Evolutionary conservation across 2,113 vertebrate genomes (phyloP), one percentile per base, ranked within the genome.

Genomic region (Dasyurus viverrinus): DNA sequence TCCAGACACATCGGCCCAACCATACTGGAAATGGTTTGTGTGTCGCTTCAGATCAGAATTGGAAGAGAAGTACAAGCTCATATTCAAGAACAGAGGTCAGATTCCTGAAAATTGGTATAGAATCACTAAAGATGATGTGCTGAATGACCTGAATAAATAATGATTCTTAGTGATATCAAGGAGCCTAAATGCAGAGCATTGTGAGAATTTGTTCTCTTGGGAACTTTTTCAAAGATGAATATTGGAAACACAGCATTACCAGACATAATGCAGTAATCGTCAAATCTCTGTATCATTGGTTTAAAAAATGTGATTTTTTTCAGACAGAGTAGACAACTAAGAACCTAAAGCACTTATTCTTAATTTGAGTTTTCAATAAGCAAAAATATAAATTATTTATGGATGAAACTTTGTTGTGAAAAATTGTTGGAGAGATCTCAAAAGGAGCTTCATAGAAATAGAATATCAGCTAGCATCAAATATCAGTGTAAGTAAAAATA

Each of bases 1-100:
- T 1, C 27, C 98, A 3, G 98, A 99, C 76, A 0, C 54, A 11
- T 98, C 99, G 1, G 30, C 57, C 14, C 98, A 98, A 60, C 8
- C 0, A 0, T 99, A 99, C 53, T 99, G 99, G 99, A 99, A 98
- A 95, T 99, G 99, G 99, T 99, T 99, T 98, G 91, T 99, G 25
- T 98, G 42, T 91, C 97, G 10, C 36, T 99, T 99, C 98, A 97
- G 95, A 26, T 12, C 19, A 26, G 3, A 99, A 0, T 47, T 99
- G 7, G 98, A 99, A 93, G 0, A 92, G 0, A 0, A 8, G 2
- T 96, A 98, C 54, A 0, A 36, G 0, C 8, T 36, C n/a, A 98
- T 54, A 94, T 98, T 98, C 90, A 2, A 0, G 0, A 92, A 47
- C 1, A 98, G 0, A 95, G 98, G 98, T 94, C 0, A 92, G 96